A percentile compares a stretch with the other conserved stretches of the same genome.
Evolutionary conservation across 1,140 invertebrate genomes (phyloP).

Genomic region (Nasonia vitripennis): DNA sequence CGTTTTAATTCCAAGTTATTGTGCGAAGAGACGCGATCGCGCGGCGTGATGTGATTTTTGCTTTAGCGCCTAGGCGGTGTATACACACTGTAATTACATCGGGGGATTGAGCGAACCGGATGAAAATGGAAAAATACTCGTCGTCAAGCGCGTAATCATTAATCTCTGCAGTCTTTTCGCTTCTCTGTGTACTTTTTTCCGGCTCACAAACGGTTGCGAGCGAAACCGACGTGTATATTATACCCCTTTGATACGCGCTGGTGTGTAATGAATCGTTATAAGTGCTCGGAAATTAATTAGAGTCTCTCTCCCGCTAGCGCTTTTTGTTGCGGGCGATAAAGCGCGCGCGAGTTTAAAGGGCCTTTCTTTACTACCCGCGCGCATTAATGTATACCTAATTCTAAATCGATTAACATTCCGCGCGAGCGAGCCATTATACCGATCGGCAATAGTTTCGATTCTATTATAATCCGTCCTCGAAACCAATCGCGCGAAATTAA

Average conservation of each 20-base stretch:
- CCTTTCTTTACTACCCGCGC: too few relatives aligned
- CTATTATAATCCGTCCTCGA: too few relatives aligned
- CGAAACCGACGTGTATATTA: background rate
- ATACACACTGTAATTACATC: too few relatives aligned
- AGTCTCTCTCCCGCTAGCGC: background rate
- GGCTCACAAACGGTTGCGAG: too few relatives aligned
- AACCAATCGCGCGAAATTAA: too few relatives aligned
- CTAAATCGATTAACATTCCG: too few relatives aligned
- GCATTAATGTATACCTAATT: too few relatives aligned
- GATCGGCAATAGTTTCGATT: too few relatives aligned
- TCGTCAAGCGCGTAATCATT: constrained; percentile 3
- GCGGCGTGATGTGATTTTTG: background rate
- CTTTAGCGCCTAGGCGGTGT: background rate
- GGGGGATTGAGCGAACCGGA: background rate
- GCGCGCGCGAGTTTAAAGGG: too few relatives aligned
- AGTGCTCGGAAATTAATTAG: background rate
- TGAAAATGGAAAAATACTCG: background rate
- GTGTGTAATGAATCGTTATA: background rate
- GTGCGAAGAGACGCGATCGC: background rate
- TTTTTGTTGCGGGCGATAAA: too few relatives aligned
- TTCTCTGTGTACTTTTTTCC: too few relatives aligned
- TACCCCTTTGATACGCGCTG: background rate
- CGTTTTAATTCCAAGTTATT: background rate
- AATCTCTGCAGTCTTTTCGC: background rate
- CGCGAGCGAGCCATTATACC: too few relatives aligned